These are phyloP conservation scores for Sander vitreus DNA, from an alignment of 2,113 vertebrate genomes.

Conservation along the genomic window DNA sequence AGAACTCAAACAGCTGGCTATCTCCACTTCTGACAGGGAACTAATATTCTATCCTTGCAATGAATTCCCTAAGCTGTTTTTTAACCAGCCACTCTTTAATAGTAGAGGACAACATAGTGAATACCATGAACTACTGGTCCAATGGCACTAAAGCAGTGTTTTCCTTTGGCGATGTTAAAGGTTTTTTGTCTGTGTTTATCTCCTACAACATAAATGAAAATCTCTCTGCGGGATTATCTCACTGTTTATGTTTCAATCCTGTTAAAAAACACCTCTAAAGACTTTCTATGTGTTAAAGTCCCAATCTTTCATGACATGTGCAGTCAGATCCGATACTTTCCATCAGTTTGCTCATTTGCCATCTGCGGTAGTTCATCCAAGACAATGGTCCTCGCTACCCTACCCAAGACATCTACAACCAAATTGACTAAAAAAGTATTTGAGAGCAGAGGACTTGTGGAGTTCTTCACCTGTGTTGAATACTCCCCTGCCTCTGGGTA, in stretches of 20 bases:
- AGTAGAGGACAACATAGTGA: not conserved
- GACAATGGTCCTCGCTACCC: not conserved
- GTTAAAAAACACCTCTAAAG: accelerated
- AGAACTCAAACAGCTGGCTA: constrained; percentile 10
- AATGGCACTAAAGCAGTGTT: constrained; percentile 74
- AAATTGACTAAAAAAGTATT: not conserved
- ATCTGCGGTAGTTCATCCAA: not conserved
- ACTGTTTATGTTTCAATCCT: not conserved
- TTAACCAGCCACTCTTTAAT: not conserved
- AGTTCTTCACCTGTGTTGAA: constrained; percentile 22
- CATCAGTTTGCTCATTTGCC: not conserved
- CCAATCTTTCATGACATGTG: not conserved
- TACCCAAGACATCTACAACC: accelerated
- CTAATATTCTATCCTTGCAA: not conserved
- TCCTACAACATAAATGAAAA: constrained; percentile 39
- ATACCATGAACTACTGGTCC: constrained; percentile 58
- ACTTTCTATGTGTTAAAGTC: not conserved
- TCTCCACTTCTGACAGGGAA: not conserved
- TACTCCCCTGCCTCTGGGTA: not conserved
- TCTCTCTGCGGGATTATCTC: too few relatives aligned
- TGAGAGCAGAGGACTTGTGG: accelerated
- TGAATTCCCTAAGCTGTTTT: accelerated
- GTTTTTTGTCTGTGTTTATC: constrained; percentile 73
- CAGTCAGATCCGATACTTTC: not conserved
- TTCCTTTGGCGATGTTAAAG: constrained; percentile 70